Percentiles rank a stretch among this genome's conserved stretches.
phyloP scores from a whole-genome alignment of 2,888 invertebrate genomes.

The Beris morrisii region DNA sequence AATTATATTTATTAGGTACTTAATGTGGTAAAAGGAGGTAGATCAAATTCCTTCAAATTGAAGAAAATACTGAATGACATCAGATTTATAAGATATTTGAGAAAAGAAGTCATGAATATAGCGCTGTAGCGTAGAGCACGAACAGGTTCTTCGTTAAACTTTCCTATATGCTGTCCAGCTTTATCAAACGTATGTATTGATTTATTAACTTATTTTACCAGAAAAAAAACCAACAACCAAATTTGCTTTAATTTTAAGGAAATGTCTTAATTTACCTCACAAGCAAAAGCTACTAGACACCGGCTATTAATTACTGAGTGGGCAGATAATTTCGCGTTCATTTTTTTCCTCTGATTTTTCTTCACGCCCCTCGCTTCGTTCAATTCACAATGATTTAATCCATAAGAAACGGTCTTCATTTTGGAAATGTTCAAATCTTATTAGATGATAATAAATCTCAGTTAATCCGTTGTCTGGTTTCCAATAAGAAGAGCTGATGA shows the following conservation, averaged over 20 bases:
- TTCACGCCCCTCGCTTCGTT: neutral
- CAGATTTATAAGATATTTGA: no score
- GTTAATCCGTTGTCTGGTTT: constrained; percentile 23
- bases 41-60: no score
- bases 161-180: no score
- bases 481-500: neutral
- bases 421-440: constrained; percentile 10
- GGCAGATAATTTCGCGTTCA: constrained; percentile 3
- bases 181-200: neutral
- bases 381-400: neutral
- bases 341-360: neutral
- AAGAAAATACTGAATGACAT: no score
- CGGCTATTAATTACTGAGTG: constrained; percentile 27
- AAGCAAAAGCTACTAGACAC: constrained; percentile 10
- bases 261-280: constrained; percentile 24
- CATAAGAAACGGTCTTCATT: neutral
- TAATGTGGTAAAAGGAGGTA: no score
- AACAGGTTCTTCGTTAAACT: no score
- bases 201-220: constrained; percentile 15
- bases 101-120: no score
- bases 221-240: neutral
- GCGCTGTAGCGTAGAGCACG: no score
- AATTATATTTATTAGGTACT: no score
- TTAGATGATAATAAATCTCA: constrained; percentile 18
- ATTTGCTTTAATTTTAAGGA: constrained; percentile 3